phyloP scores from a whole-genome alignment of 2,888 invertebrate genomes.

The Epinotia nisella region DNA sequence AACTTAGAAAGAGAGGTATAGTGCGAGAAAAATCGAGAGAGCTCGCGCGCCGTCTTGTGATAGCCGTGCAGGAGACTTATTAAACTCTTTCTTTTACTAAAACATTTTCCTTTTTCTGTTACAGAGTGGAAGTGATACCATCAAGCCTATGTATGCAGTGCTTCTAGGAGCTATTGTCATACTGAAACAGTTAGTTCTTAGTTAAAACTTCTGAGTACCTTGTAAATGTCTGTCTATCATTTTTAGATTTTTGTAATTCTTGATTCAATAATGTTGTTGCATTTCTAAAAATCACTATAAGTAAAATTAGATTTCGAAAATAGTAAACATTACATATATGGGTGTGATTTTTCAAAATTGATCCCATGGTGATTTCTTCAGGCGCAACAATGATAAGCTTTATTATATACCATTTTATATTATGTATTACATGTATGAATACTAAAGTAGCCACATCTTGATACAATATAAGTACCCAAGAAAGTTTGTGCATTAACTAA shows the following conservation, averaged over 20 bases:
- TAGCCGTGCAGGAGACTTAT: too few relatives aligned
- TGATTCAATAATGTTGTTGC: too few relatives aligned
- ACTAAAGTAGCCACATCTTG: background rate
- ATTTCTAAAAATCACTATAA: too few relatives aligned
- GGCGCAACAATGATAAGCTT: too few relatives aligned
- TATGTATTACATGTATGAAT: background rate
- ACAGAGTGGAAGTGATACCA: conserved; percentile 64
- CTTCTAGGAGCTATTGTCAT: conserved; percentile 52
- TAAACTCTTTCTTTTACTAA: too few relatives aligned
- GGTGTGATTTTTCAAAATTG: too few relatives aligned
- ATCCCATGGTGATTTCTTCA: too few relatives aligned
- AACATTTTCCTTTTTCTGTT: conserved; percentile 49
- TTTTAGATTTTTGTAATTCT: background rate
- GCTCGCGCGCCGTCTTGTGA: too few relatives aligned
- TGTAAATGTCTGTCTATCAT: background rate
- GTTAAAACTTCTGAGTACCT: conserved; percentile 12
- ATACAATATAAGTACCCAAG: background rate
- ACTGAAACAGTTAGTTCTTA: conserved; percentile 25
- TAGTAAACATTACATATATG: too few relatives aligned
- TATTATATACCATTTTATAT: background rate
- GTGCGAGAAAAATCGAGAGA: too few relatives aligned
- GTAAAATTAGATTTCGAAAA: too few relatives aligned
- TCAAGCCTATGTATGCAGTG: conserved; percentile 54
- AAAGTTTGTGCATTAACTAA: background rate
- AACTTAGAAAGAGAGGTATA: too few relatives aligned